A percentile compares a stretch with the other conserved stretches of the same genome.
These are phyloP conservation scores for Ptyas mucosa DNA, from an alignment of 2,113 vertebrate genomes.

Conservation along the genomic window DNA sequence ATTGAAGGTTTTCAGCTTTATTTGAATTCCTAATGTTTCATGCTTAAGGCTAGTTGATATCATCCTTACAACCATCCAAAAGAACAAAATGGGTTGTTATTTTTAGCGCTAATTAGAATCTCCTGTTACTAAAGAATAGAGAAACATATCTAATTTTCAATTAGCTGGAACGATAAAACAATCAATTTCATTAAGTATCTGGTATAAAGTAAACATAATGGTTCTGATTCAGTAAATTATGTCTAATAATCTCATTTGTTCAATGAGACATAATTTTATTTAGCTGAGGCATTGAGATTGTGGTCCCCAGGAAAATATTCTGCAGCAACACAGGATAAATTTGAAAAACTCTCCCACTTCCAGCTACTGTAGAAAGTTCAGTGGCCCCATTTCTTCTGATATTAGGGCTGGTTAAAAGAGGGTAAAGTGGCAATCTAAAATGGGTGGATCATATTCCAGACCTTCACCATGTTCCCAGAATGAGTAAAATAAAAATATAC, in stretches of 20 bases:
- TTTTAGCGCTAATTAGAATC: background rate
- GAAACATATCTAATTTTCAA: background rate
- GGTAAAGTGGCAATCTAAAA: background rate
- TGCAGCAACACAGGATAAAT: background rate
- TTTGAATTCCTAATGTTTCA: background rate
- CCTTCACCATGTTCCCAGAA: background rate
- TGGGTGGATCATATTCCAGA: background rate
- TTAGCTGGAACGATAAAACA: background rate
- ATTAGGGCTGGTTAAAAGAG: background rate
- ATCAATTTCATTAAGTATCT: background rate
- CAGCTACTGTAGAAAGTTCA: background rate
- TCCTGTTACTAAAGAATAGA: too few species aligned
- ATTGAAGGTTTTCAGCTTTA: background rate
- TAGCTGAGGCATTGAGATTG: background rate
- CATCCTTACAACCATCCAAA: background rate
- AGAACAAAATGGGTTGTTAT: background rate
- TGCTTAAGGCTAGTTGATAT: background rate
- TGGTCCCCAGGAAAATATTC: background rate
- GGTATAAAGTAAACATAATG: background rate
- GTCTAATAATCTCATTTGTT: background rate
- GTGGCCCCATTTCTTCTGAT: background rate
- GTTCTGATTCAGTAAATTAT: background rate
- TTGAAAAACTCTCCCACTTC: background rate
- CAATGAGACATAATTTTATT: background rate
- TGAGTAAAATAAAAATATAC: background rate